Percentiles rank a stretch among this genome's conserved stretches.
Conservation (phyloP, 1,140 invertebrate species). For the Anagrus nilaparvatae region DNA sequence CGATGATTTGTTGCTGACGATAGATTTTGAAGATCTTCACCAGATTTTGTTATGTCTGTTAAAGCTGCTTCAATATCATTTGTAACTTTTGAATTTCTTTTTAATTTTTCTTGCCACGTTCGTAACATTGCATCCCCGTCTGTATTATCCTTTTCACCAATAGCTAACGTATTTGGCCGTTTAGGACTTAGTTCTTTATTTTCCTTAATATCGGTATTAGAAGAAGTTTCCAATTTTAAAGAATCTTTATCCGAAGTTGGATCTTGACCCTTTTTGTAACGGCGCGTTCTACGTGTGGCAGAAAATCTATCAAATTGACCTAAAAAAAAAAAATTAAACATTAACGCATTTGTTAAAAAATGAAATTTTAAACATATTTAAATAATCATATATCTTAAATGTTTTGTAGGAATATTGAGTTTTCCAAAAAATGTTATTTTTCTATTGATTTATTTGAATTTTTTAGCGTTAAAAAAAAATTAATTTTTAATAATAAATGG, state of each 20-base stretch:
- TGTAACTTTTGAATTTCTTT: slow-evolving; percentile 22
- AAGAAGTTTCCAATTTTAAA: slow-evolving; percentile 13
- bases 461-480: no score
- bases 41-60: slow-evolving; percentile 36
- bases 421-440: no score
- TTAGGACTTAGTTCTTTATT: slow-evolving; percentile 25
- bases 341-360: no score
- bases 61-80: slow-evolving; percentile 32
- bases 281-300: slow-evolving; percentile 64
- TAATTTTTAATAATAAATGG: slow-evolving; percentile 2
- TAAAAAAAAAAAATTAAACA: slow-evolving; percentile 16
- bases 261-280: slow-evolving; percentile 67
- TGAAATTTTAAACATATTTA: no score
- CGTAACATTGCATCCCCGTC: slow-evolving; percentile 29
- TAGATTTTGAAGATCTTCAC: slow-evolving; percentile 38
- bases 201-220: slow-evolving; percentile 9
- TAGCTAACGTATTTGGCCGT: slow-evolving; percentile 28
- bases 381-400: no score
- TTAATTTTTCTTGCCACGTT: slow-evolving; percentile 37
- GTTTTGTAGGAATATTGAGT: no score
- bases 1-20: slow-evolving; percentile 18
- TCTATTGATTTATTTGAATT: no score
- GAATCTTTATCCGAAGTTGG: slow-evolving; percentile 33
- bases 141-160: slow-evolving; percentile 16
- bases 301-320: slow-evolving; percentile 80